These are phyloP conservation scores for Pitangus sulphuratus DNA, from an alignment of 2,797 vertebrate species.

Conservation along the genomic window DNA sequence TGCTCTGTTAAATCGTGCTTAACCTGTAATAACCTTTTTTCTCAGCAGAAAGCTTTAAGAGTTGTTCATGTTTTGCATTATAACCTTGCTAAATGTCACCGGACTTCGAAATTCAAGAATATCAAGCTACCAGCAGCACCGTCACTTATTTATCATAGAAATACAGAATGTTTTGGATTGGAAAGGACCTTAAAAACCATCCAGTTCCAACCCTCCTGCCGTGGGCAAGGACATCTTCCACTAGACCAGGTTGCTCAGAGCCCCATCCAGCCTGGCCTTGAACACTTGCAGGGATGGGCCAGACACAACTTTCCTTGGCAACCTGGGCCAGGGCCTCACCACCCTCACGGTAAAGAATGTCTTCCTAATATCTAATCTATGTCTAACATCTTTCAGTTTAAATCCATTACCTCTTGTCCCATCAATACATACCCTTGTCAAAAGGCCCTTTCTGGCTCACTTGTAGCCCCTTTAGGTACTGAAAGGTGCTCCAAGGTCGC, in stretches of 20 bases:
- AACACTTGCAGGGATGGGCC: background rate
- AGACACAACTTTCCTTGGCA: background rate
- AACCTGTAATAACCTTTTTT: background rate
- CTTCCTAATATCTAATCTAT: background rate
- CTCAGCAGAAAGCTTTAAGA: background rate
- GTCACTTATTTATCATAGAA: background rate
- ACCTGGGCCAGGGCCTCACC: background rate
- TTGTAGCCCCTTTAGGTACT: background rate
- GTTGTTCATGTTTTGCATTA: background rate
- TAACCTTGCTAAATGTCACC: slow-evolving; percentile 10
- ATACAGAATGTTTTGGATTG: background rate
- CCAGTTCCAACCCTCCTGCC: background rate
- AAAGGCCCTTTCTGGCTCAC: background rate
- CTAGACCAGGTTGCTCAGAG: background rate
- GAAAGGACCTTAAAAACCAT: background rate
- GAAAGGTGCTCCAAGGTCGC: background rate
- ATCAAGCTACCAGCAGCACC: background rate
- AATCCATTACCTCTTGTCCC: background rate
- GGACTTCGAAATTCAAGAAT: background rate
- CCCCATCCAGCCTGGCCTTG: background rate
- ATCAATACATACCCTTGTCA: too few species aligned
- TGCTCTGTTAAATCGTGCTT: background rate
- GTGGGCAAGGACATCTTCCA: background rate
- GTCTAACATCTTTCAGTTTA: background rate
- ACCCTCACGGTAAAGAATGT: background rate